A percentile compares a stretch with the other conserved stretches of the same genome.
Conservation (phyloP, 2,797 vertebrate species). For the Sebastes steindachneri region DNA sequence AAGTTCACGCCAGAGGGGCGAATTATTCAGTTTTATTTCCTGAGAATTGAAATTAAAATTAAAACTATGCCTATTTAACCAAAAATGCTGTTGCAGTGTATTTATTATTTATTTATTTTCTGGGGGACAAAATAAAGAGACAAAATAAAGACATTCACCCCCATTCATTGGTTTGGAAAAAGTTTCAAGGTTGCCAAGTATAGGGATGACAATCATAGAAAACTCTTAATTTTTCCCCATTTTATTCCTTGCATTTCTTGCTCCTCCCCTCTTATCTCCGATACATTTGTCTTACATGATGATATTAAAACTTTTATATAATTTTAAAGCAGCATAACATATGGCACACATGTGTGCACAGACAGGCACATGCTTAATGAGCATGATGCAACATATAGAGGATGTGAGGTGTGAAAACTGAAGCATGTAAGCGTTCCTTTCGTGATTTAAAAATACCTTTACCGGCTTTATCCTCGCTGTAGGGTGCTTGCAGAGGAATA, state of each 20-base stretch:
- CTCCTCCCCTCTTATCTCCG: background rate
- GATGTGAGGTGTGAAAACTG: background rate
- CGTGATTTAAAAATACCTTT: slow-evolving; percentile 17
- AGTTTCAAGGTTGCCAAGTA: too few relatives aligned
- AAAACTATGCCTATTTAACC: too few relatives aligned
- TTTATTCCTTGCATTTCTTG: background rate
- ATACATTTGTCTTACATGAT: background rate
- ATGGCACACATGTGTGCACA: background rate
- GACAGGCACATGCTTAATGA: background rate
- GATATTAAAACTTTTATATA: background rate
- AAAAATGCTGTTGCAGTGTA: too few relatives aligned
- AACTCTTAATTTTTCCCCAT: background rate
- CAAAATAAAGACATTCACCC: too few relatives aligned
- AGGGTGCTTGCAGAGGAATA: background rate
- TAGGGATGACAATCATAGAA: slow-evolving; percentile 8
- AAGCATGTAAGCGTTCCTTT: background rate
- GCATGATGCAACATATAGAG: background rate
- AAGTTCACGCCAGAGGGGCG: too few relatives aligned
- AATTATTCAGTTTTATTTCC: too few relatives aligned
- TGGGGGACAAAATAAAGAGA: too few relatives aligned
- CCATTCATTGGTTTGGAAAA: too few relatives aligned
- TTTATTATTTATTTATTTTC: too few relatives aligned
- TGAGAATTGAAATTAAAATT: too few relatives aligned
- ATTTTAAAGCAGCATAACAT: background rate
- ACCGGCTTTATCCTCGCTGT: background rate